Conservation (phyloP, 2,797 vertebrate species). For the Lagorchestes hirsutus region DNA sequence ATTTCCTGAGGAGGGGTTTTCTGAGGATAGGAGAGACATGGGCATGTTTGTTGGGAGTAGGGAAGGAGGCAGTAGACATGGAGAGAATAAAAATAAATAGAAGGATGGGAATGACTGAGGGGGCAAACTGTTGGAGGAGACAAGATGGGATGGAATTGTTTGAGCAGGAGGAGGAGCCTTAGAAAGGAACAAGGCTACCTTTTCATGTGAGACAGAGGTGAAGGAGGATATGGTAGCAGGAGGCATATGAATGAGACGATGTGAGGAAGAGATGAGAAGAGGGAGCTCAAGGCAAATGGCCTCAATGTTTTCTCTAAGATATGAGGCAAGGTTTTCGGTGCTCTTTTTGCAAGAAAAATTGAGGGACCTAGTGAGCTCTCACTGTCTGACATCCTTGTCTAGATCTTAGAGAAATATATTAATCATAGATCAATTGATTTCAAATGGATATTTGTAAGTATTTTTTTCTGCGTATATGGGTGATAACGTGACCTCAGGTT, state of each 20-base stretch:
- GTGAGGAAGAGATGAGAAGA: no score
- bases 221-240: no score
- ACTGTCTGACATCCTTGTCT: not conserved
- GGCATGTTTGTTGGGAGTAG: not conserved
- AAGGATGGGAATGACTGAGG: not conserved
- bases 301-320: no score
- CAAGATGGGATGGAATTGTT: not conserved
- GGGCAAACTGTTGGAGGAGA: not conserved
- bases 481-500: not conserved
- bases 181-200: no score
- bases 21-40: not conserved
- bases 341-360: not conserved
- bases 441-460: not conserved
- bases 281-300: no score
- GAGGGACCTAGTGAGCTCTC: not conserved
- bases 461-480: not conserved
- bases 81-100: not conserved
- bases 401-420: not conserved
- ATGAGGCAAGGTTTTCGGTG: no score
- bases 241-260: no score
- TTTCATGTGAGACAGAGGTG: no score
- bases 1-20: not conserved
- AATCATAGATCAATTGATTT: not conserved
- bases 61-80: not conserved
- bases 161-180: not conserved